phyloP scores from a whole-genome alignment of 1,140 invertebrate genomes.

The Vanessa atalanta region DNA sequence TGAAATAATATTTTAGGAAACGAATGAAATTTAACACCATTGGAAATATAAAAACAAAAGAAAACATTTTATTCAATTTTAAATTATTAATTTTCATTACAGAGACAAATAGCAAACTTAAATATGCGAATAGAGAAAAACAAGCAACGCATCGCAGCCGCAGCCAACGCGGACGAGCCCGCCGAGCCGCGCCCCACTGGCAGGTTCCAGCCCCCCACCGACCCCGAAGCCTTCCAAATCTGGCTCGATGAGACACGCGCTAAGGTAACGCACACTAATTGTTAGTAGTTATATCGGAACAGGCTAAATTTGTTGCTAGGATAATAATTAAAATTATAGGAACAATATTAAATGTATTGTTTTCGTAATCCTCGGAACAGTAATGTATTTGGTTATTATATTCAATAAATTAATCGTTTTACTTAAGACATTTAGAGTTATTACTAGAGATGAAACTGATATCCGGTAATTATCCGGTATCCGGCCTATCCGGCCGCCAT shows the following conservation, averaged over 20 bases:
- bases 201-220: constrained; percentile 77
- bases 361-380: too few relatives aligned
- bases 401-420: too few relatives aligned
- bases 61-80: not conserved
- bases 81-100: constrained; percentile 59
- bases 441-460: too few relatives aligned
- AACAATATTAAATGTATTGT: too few relatives aligned
- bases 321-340: too few relatives aligned
- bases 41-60: not conserved
- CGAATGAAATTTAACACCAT: not conserved
- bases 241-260: constrained; percentile 87
- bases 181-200: constrained; percentile 56
- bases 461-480: too few relatives aligned
- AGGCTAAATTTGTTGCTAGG: too few relatives aligned
- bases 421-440: too few relatives aligned
- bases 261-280: constrained; percentile 78
- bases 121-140: constrained; percentile 89
- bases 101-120: constrained; percentile 88
- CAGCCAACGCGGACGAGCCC: constrained; percentile 84
- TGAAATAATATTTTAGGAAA: too few relatives aligned
- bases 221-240: constrained; percentile 84
- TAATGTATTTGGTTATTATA: too few relatives aligned
- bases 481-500: too few relatives aligned
- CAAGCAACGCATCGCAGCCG: constrained; percentile 88
- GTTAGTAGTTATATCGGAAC: too few relatives aligned